phyloP scores from a whole-genome alignment of 2,888 invertebrate genomes.

The Mythimna lalbum region DNA sequence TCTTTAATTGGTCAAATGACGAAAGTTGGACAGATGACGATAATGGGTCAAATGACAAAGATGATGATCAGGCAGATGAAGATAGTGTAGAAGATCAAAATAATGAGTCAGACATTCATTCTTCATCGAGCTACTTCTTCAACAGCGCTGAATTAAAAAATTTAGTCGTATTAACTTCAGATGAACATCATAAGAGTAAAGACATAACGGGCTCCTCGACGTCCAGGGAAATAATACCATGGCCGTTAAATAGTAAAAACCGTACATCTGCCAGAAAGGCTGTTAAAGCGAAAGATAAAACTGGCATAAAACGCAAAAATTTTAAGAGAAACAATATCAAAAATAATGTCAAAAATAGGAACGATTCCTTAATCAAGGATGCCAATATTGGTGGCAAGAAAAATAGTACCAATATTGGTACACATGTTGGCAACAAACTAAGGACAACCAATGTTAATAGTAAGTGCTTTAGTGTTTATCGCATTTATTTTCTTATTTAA shows the following conservation, averaged over 20 bases:
- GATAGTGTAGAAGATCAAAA: neutral
- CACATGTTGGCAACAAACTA: neutral
- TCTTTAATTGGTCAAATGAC: too few relatives aligned
- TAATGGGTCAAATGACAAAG: too few relatives aligned
- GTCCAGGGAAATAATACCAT: neutral
- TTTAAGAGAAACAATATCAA: neutral
- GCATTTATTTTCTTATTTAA: neutral
- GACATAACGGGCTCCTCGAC: neutral
- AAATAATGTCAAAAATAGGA: too few relatives aligned
- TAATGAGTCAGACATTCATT: neutral
- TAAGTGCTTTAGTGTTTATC: constrained; percentile 17
- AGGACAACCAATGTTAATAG: constrained; percentile 6
- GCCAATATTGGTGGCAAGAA: neutral
- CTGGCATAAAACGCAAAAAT: neutral
- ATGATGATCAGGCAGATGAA: neutral
- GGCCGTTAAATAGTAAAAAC: neutral
- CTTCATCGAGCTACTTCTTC: neutral
- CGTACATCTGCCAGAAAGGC: neutral
- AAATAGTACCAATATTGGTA: neutral
- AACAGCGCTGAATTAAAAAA: neutral
- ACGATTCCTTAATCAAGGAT: neutral
- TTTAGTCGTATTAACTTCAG: neutral
- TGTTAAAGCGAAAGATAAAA: neutral
- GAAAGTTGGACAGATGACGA: too few relatives aligned
- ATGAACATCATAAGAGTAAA: neutral